Conservation (phyloP, 2,797 vertebrate species). For the Anas flavirostris region DNA sequence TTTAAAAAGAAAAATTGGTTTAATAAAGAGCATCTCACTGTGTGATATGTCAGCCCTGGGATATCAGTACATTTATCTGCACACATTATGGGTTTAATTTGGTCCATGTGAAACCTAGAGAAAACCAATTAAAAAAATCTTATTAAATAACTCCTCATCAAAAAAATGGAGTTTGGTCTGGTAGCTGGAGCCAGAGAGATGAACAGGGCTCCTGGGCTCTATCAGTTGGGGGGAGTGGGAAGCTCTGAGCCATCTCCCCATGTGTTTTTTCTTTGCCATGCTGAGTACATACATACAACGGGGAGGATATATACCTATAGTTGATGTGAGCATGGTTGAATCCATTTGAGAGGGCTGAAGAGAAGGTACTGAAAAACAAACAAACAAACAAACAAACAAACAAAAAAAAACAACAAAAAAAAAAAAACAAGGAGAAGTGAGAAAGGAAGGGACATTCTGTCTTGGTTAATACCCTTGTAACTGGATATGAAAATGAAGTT, state of each 20-base stretch:
- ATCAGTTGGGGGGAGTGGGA: neutral
- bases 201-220: neutral
- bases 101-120: neutral
- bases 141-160: neutral
- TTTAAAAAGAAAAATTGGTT: conserved; percentile 54
- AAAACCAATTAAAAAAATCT: neutral
- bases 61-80: conserved; percentile 12
- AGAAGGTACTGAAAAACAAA: neutral
- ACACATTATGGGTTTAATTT: conserved; percentile 43
- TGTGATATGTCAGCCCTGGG: neutral
- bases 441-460: neutral
- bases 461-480: neutral
- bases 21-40: conserved; percentile 43
- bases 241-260: neutral
- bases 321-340: neutral
- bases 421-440: neutral
- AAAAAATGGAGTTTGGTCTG: neutral
- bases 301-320: neutral
- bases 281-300: accelerated
- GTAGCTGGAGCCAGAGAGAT: neutral
- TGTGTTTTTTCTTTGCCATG: neutral
- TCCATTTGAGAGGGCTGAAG: neutral
- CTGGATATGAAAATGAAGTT: neutral
- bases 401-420: neutral
- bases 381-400: too few relatives aligned